These are phyloP conservation scores for Cyanoliseus patagonus DNA, from an alignment of 2,113 vertebrate genomes.

Conservation along the genomic window DNA sequence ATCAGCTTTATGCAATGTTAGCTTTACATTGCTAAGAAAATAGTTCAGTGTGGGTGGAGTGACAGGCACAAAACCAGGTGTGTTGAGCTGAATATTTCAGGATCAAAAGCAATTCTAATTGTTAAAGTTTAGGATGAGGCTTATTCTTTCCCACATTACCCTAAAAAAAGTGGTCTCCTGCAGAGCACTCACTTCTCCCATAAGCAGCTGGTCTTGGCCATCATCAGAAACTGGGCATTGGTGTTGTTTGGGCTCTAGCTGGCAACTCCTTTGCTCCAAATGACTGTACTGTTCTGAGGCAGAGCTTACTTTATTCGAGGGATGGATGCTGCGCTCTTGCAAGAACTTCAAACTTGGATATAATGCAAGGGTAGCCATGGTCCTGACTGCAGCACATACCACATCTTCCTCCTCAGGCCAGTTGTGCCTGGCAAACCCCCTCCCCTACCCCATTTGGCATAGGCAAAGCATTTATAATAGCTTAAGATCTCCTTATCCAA, in stretches of 20 bases:
- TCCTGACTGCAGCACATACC: background rate
- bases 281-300: background rate
- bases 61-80: background rate
- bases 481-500: background rate
- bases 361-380: fast-evolving
- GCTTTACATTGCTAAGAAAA: background rate
- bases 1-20: background rate
- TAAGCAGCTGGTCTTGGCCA: background rate
- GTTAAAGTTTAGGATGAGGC: background rate
- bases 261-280: background rate
- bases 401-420: background rate
- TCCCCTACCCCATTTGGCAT: background rate
- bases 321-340: background rate
- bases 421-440: background rate
- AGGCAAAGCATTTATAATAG: background rate
- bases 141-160: background rate
- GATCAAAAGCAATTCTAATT: background rate
- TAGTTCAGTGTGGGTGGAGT: background rate
- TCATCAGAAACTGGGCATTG: background rate
- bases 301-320: background rate
- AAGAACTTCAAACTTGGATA: background rate
- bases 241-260: background rate
- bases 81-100: background rate
- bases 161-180: background rate
- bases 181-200: background rate